Conservation (phyloP, 64 coral and sea anemone genomes). For the Platygyra sinensis region DNA sequence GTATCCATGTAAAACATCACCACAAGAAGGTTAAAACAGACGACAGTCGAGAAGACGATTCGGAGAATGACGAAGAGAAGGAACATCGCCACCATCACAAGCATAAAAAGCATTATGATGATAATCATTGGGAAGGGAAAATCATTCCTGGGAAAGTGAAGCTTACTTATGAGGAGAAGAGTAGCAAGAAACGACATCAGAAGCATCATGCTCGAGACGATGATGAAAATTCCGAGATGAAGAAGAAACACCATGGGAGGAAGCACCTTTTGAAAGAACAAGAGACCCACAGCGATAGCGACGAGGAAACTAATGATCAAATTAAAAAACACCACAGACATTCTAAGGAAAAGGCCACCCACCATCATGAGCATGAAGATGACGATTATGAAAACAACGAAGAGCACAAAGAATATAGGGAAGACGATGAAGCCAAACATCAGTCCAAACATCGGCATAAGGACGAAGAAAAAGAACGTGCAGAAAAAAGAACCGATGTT, state of each 20-base stretch:
- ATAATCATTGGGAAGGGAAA: background rate
- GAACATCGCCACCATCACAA: background rate
- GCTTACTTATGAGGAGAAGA: background rate
- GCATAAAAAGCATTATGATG: conserved; percentile 1
- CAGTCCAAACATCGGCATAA: background rate
- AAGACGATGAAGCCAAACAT: background rate
- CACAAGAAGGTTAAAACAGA: background rate
- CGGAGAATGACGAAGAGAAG: background rate
- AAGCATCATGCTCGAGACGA: background rate
- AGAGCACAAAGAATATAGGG: background rate
- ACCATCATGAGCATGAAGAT: background rate
- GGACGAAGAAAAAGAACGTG: background rate
- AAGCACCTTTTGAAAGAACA: background rate
- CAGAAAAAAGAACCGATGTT: conserved; percentile 14
- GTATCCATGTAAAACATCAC: background rate
- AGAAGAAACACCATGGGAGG: background rate
- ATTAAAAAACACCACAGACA: background rate
- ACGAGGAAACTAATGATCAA: background rate
- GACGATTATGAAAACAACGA: background rate
- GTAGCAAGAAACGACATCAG: background rate
- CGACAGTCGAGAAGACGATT: background rate
- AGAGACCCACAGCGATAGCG: background rate
- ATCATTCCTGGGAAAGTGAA: conserved; percentile 27
- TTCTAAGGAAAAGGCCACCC: background rate
- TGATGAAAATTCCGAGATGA: background rate